Base-by-base conservation (phyloP, 2,797 vertebrate species). In the Chromis chromis region DNA sequence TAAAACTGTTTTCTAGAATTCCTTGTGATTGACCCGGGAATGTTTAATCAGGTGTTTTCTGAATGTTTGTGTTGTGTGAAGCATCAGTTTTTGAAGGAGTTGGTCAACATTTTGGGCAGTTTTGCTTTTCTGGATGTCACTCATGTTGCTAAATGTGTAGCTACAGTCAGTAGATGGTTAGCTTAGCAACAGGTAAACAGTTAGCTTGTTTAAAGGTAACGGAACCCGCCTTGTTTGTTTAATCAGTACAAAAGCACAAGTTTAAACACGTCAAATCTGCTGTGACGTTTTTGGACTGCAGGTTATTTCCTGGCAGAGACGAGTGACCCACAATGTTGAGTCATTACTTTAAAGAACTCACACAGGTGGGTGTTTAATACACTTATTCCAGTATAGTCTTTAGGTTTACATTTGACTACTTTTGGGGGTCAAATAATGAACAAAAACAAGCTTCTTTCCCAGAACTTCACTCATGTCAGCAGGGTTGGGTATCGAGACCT, bases 1-100 rank as follows among this genome's bases (percentile, higher is more conserved):
- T 95, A 95, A 95, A 95, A 86, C 79, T 46, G 80, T 91, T 94
- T 94, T 95, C 86, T 92, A 92, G 81, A 93, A 87, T 81, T 84
- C 69, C 65, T 88, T 70, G 55, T 81, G 59, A 74, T 58, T 76
- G 40, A 70, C 25, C 39, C 24, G 25, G 39, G 9, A 0, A 19
- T 2, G 6, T 58, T 74, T 69, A 14, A 67, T 59, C 40, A 21
- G 55, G 4, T 42, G 25, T 71, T 42, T 4, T 42, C 40, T 42
- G 40, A 42, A 44, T 6, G 1, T 44, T 19, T 8, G 17, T 19
- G 42, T 11, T 33, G 33, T 11, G 9, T 10, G 33, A 36, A 5
- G 4, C 13, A 42, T 14, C 13, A 14, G 11, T 59, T 1, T 25
- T 25, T 25, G 33, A 48, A 48, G n/a, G 50, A 64, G 22, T 16